A percentile compares a stretch with the other conserved stretches of the same genome.
These are phyloP conservation scores for Drosophila yakuba DNA, from an alignment of 1,140 invertebrate genomes.

Conservation along the genomic window DNA sequence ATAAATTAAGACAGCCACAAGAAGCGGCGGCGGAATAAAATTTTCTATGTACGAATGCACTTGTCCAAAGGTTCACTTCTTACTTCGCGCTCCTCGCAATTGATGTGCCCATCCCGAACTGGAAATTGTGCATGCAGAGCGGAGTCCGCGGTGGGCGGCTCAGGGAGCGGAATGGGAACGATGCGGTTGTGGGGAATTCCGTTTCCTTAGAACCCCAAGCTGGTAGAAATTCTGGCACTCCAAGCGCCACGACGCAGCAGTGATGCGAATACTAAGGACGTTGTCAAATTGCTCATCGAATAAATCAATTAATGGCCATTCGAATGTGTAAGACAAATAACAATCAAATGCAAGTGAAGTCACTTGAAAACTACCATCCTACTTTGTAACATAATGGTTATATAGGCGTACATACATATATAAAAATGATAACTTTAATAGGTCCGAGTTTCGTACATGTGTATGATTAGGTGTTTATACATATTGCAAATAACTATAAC, in stretches of 20 bases:
- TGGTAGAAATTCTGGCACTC: slow-evolving; percentile 4
- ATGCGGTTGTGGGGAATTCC: slow-evolving; percentile 44
- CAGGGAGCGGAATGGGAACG: slow-evolving; percentile 39
- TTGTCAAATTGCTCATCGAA: not conserved
- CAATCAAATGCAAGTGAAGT: no score
- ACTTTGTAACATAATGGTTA: no score
- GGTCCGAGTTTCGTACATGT: slow-evolving; percentile 31
- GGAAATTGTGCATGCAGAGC: slow-evolving; percentile 65
- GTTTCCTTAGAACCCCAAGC: slow-evolving; percentile 16
- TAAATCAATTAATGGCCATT: not conserved
- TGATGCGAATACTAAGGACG: slow-evolving; percentile 1
- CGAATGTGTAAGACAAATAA: no score
- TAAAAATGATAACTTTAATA: slow-evolving; percentile 67
- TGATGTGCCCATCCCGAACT: slow-evolving; percentile 37
- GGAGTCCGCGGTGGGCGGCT: slow-evolving; percentile 39
- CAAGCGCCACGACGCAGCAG: slow-evolving; percentile 14
- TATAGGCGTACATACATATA: slow-evolving; percentile 4
- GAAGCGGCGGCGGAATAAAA: slow-evolving; percentile 53
- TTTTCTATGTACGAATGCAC: slow-evolving; percentile 79
- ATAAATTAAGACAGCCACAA: slow-evolving; percentile 66
- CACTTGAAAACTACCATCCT: no score
- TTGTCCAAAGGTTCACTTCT: slow-evolving; percentile 70
- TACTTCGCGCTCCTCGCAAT: slow-evolving; percentile 11
- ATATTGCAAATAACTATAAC: slow-evolving; percentile 79
- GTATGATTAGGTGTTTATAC: slow-evolving; percentile 20